phyloP scores from a whole-genome alignment of 35 echinoderm and acorn worm species.

The Ophiothrix spiculata region DNA sequence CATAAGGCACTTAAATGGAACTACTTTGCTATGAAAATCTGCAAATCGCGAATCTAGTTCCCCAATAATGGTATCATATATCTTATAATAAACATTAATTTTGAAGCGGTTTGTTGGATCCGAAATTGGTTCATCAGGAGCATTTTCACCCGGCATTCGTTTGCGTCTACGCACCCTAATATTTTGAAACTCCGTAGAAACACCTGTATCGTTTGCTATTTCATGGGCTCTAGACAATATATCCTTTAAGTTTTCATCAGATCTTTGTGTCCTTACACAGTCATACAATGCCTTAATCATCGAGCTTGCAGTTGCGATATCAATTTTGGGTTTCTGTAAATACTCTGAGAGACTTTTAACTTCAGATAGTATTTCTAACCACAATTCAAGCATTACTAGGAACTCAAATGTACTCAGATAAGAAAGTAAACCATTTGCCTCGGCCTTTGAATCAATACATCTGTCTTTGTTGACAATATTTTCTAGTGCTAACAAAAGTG shows the following conservation, averaged over 20 bases:
- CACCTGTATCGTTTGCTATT: not conserved
- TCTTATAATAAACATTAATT: constrained; percentile 12
- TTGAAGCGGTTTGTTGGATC: constrained; percentile 8
- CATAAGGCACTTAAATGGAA: constrained; percentile 22
- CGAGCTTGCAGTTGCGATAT: not conserved
- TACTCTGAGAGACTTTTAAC: not conserved
- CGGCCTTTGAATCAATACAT: not conserved
- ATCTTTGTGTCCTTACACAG: not conserved
- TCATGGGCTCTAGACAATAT: not conserved
- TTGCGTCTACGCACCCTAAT: constrained; percentile 3
- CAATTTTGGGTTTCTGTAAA: not conserved
- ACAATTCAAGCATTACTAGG: not conserved
- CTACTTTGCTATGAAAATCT: not conserved
- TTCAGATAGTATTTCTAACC: not conserved
- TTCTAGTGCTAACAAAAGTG: not conserved
- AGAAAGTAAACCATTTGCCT: not conserved
- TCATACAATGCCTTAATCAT: not conserved
- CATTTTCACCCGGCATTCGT: not conserved
- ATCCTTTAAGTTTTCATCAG: not conserved
- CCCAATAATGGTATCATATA: constrained; percentile 17
- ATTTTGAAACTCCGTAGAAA: not conserved
- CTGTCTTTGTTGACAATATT: not conserved
- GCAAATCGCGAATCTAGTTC: not conserved
- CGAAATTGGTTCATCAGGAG: not conserved
- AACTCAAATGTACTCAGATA: not conserved